Conservation (phyloP, 35 echinoderm and acorn worm species). For the Anneissia japonica region DNA sequence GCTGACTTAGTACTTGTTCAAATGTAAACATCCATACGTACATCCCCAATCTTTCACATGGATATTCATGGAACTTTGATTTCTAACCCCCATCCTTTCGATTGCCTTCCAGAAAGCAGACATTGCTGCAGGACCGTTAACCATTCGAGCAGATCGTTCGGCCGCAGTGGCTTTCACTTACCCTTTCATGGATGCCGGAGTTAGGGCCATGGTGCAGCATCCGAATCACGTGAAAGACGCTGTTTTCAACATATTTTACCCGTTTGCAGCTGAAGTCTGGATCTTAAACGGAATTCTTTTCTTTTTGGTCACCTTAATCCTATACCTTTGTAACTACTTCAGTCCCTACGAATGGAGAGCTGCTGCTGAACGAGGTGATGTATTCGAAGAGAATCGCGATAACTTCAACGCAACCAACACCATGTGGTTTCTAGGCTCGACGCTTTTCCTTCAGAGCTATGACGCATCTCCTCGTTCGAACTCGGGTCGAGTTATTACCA, state of each 20-base stretch:
- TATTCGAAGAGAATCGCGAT: slow-evolving; percentile 24
- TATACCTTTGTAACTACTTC: slow-evolving; percentile 38
- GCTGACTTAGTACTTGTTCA: too few species aligned
- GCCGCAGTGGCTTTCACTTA: slow-evolving; percentile 38
- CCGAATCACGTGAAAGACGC: slow-evolving; percentile 35
- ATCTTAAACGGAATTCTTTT: slow-evolving; percentile 43
- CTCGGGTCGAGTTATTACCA: slow-evolving; percentile 57
- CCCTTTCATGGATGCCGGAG: slow-evolving; percentile 60
- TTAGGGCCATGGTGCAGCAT: slow-evolving; percentile 48
- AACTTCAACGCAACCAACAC: slow-evolving; percentile 57
- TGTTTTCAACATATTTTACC: slow-evolving; percentile 47
- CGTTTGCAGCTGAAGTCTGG: slow-evolving; percentile 58
- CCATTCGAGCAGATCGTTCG: slow-evolving; percentile 18
- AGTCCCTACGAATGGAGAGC: slow-evolving; percentile 55
- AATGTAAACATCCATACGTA: too few species aligned
- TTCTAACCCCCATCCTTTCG: too few species aligned
- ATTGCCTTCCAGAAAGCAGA: slow-evolving; percentile 54
- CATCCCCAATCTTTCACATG: too few species aligned
- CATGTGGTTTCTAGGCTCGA: slow-evolving; percentile 50
- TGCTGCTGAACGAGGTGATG: slow-evolving; percentile 24
- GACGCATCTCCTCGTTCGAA: slow-evolving; percentile 80
- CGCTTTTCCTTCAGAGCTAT: slow-evolving; percentile 58
- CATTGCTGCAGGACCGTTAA: slow-evolving; percentile 58
- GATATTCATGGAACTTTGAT: too few species aligned
- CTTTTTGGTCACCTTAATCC: slow-evolving; percentile 16